These are phyloP conservation scores for Pogona vitticeps DNA, from an alignment of 2,113 vertebrate genomes.

Conservation along the genomic window DNA sequence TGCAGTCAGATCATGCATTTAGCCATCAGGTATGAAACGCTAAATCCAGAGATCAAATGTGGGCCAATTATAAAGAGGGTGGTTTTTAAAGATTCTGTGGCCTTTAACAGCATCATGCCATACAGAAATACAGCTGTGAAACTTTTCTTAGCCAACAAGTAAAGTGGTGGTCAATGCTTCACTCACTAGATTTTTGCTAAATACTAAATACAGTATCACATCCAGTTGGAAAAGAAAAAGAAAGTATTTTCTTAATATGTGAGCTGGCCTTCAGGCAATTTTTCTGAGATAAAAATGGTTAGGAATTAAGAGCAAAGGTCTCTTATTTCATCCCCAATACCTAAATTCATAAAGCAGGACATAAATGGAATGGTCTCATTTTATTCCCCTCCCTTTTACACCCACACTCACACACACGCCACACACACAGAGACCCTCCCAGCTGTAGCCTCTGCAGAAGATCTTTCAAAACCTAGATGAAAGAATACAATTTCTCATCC, in stretches of 20 bases:
- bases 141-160: neutral
- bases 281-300: neutral
- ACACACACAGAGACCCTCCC: neutral
- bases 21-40: neutral
- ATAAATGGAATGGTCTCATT: neutral
- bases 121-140: neutral
- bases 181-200: neutral
- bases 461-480: neutral
- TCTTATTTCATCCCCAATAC: neutral
- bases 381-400: neutral
- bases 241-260: neutral
- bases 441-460: neutral
- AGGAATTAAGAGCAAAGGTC: neutral
- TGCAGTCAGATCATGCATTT: neutral
- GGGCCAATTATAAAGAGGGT: no score
- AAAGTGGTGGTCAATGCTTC: neutral
- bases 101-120: no score
- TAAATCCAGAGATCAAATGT: neutral
- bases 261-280: neutral
- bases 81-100: neutral
- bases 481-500: constrained; percentile 14
- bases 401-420: neutral
- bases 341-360: neutral
- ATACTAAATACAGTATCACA: neutral
- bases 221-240: neutral